Base-by-base conservation (phyloP, 2,797 vertebrate species). In the Chanos chanos region DNA sequence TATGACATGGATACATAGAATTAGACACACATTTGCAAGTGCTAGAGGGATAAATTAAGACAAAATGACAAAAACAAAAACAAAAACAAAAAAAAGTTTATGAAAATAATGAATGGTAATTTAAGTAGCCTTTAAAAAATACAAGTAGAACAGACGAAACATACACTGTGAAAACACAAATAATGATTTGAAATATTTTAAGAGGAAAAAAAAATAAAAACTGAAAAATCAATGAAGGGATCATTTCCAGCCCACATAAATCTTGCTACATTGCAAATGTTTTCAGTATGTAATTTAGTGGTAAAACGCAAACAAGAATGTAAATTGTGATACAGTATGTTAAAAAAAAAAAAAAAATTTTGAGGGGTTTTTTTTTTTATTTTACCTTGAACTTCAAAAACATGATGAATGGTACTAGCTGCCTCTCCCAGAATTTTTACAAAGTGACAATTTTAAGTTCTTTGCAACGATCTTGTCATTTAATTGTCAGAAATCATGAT, bases 11-110 rank as follows among this genome's bases (percentile, higher is more conserved):
- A 49, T 66, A 67, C 50, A 36, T 37, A 64, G 41, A 67, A 40
- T 66, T 60, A 43, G 9, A 37, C 53, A 56, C 30, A 25, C 19
- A n/a, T 16, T 16, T 36, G 1, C 36, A 68, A 62, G 49, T 66
- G 44, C 59, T 66, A 65, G 48, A 27, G 61, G 24, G 60, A 64
- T 70, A 64, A 75, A 70, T 75, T 67, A 70, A 68, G 70, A 58
- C 56, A 53, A 66, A 28, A 18, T 24, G 25, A 28, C 53, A 43
- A 50, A 66, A 24, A 62, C 40, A 66, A 52, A 24, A 39, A 25
- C 45, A 43, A 7, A 36, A 50, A 31, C 12, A 45, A 12, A 51
- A 21, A 4, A 5, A 4, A n/a, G n/a, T n/a, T n/a, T n/a, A n/a
- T n/a, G n/a, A 21, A 34, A 44, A 15, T 25, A 18, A 15, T 31